Percentiles rank a stretch among this genome's conserved stretches.
Conservation (phyloP, 92 coral and sea anemone genomes). For the Chrysogorgia sp. region DNA sequence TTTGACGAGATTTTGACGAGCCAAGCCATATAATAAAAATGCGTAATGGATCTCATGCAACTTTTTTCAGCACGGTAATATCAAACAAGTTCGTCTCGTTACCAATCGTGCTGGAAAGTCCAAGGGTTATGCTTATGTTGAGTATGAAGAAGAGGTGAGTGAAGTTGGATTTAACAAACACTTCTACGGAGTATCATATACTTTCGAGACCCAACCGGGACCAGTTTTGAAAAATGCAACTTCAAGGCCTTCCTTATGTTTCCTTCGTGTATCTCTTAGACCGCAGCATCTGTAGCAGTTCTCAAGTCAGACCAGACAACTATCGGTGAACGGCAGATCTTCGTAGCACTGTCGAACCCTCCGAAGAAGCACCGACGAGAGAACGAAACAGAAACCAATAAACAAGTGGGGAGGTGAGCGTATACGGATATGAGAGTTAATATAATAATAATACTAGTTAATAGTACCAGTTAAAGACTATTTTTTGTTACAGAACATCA, state of each 20-base stretch:
- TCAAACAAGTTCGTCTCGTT: constrained; percentile 86
- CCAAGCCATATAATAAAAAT: no score
- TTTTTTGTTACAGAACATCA: no score
- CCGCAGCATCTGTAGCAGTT: constrained; percentile 76
- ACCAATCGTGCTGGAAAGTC: constrained; percentile 87
- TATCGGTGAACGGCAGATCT: constrained; percentile 76
- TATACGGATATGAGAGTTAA: background rate
- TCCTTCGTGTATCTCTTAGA: constrained; percentile 44
- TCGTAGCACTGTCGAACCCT: constrained; percentile 96
- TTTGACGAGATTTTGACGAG: no score
- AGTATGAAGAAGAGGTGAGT: constrained; percentile 88
- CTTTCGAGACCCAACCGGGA: no score
- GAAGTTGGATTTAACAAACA: background rate
- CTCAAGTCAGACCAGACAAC: constrained; percentile 71
- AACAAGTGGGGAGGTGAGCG: constrained; percentile 66
- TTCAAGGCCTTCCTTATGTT: background rate
- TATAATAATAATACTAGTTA: background rate
- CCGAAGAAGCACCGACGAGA: constrained; percentile 75
- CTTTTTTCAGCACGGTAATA: constrained; percentile 72
- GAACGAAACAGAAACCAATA: constrained; percentile 48
- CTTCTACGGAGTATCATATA: background rate
- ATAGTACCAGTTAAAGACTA: background rate
- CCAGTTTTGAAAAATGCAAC: no score
- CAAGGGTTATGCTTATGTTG: constrained; percentile 90
- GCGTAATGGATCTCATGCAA: no score